Evolutionary conservation across 2,113 vertebrate genomes (phyloP), one percentile per base, ranked within the genome.

Genomic region (Tamias sibiricus): DNA sequence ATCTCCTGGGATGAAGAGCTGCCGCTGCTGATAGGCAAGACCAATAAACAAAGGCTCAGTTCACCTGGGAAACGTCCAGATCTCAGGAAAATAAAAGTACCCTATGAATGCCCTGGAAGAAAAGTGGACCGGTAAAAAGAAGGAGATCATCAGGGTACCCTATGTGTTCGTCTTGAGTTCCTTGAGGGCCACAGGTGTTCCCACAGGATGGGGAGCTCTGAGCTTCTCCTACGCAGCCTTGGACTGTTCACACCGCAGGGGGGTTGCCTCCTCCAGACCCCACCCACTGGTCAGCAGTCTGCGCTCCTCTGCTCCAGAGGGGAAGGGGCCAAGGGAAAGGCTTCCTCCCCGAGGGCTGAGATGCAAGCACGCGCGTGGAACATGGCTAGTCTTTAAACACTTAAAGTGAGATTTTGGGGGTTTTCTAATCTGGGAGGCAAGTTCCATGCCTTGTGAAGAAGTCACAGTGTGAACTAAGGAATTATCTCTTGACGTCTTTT

Each of bases 111-210:
- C 35, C 12, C 28, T 62, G 16, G 77, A 71, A 77, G 69, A 19
- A 68, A 37, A 82, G 17, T 9, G 68, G 59, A 32, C 47, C 11
- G n/a, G n/a, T n/a, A n/a, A n/a, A n/a, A n/a, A n/a, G n/a, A n/a
- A 42, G 13, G 0, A 4, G 30, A 87, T 66, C 57, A 10, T 7
- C 49, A 16, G 20, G 13, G 49, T 26, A 24, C 44, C 35, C 47
- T 26, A 1, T 4, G 1, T 28, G 40, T 59, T 62, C 0, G 0
- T 8, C 8, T 12, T 22, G 4, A 3, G 13, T 4, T 47, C 32
- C 17, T 1, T 1, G 1, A 37, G 20, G n/a, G 20, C 71, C 20
- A 4, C 5, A 16, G 42, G 1, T 6, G 32, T 44, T 40, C 17
- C 72, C 22, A 49, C 22, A 35, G 30, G 68, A 32, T 13, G 35